A percentile compares a stretch with the other conserved stretches of the same genome.
Evolutionary conservation across 2,113 vertebrate genomes (phyloP).

Genomic region (Cryptotis parvus): DNA sequence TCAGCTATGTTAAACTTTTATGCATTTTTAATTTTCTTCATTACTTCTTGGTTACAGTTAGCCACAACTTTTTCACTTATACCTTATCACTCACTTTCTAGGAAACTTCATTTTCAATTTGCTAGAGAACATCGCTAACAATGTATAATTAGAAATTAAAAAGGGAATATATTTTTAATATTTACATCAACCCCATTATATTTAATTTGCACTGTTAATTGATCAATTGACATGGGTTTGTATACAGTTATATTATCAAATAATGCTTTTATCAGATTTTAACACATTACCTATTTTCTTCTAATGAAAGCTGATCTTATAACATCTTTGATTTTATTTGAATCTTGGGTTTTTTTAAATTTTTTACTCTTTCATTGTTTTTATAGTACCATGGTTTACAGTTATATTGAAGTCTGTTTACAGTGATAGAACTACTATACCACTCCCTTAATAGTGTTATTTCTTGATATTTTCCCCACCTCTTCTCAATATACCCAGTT

Average conservation of each 20-base stretch:
- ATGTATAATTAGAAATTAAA: background rate
- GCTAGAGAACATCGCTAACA: conserved; percentile 1
- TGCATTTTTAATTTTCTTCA: background rate
- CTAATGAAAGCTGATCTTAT: conserved; percentile 33
- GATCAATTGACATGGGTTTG: background rate
- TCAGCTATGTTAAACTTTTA: conserved; percentile 16
- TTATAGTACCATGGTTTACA: too few relatives aligned
- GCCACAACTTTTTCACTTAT: background rate
- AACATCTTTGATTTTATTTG: background rate
- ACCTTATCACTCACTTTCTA: background rate
- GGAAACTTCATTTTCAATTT: background rate
- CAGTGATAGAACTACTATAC: too few relatives aligned
- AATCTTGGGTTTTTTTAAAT: background rate
- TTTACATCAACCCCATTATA: background rate
- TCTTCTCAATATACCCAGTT: too few relatives aligned
- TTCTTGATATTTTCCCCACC: too few relatives aligned
- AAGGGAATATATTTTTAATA: conserved; percentile 10
- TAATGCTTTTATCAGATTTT: background rate
- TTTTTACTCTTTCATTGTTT: too few relatives aligned
- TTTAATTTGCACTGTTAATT: conserved; percentile 31
- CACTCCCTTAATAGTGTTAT: too few relatives aligned
- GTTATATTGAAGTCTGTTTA: too few relatives aligned
- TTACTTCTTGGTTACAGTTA: background rate
- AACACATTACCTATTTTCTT: conserved; percentile 12
- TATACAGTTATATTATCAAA: conserved; percentile 1